Conservation (phyloP, 1,140 invertebrate species). For the Bathynomus jamesi region DNA sequence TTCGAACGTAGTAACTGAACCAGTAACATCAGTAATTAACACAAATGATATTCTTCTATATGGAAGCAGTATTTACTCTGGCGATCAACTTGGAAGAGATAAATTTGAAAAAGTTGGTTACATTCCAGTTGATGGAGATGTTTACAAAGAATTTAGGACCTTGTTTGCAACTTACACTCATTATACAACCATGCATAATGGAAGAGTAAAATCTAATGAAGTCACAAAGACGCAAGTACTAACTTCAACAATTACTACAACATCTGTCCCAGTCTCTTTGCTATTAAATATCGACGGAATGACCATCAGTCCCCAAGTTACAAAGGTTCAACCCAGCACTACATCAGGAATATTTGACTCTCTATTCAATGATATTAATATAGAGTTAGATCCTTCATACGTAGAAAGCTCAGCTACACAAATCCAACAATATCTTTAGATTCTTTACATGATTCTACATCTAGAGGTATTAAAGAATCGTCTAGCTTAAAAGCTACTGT, state of each 20-base stretch:
- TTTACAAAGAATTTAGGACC: constrained; percentile 37
- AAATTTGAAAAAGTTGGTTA: constrained; percentile 24
- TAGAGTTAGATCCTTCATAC: not conserved
- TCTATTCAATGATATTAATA: not conserved
- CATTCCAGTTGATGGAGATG: constrained; percentile 25
- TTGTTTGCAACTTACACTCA: constrained; percentile 37
- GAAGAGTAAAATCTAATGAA: constrained; percentile 24
- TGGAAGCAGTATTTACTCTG: constrained; percentile 6
- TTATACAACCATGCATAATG: constrained; percentile 32
- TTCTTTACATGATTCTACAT: not conserved
- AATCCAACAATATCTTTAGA: not conserved
- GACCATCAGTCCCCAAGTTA: no score
- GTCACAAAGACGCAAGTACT: constrained; percentile 32
- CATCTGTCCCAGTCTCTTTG: constrained; percentile 27
- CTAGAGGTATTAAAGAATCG: not conserved
- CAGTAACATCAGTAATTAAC: constrained; percentile 38
- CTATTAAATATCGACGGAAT: no score
- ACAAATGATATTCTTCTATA: constrained; percentile 10
- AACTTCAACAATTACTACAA: constrained; percentile 29
- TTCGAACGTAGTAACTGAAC: constrained; percentile 43
- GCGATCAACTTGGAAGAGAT: not conserved
- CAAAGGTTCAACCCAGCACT: not conserved
- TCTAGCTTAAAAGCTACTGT: not conserved
- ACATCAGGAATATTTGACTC: not conserved
- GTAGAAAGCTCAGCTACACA: not conserved